Conservation (phyloP, 2,888 invertebrate genomes). For the Scaptomyza reducta region DNA sequence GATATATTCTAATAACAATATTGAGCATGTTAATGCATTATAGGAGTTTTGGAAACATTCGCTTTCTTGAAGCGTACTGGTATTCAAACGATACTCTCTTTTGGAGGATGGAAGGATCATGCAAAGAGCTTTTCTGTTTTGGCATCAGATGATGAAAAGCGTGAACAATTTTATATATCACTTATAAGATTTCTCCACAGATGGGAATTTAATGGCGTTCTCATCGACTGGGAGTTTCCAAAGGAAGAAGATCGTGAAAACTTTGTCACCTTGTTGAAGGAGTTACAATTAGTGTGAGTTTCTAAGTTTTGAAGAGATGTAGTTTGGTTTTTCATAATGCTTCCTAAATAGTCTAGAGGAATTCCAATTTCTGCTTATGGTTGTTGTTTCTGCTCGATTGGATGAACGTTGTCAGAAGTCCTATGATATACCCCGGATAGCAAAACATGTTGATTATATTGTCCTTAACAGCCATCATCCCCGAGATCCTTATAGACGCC, state of each 20-base stretch:
- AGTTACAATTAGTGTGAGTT: conserved; percentile 46
- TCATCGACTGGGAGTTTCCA: conserved; percentile 97
- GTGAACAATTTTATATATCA: conserved; percentile 89
- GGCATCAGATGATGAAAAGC: conserved; percentile 88
- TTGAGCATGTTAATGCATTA: not conserved
- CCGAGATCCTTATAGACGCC: conserved; percentile 10
- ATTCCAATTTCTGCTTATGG: conserved; percentile 87
- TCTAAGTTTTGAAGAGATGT: accelerated
- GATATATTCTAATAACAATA: too few species aligned
- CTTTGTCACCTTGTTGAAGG: conserved; percentile 85
- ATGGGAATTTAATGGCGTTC: conserved; percentile 93
- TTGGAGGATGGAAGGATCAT: conserved; percentile 97
- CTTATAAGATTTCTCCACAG: conserved; percentile 90
- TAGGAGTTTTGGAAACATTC: not conserved
- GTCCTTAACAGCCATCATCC: conserved; percentile 62
- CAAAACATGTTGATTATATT: conserved; percentile 55
- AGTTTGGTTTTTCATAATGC: not conserved
- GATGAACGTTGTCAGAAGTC: conserved; percentile 18
- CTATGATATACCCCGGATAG: conserved; percentile 64
- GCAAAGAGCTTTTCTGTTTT: conserved; percentile 92
- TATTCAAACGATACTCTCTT: conserved; percentile 87
- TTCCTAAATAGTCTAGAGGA: conserved; percentile 40
- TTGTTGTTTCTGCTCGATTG: conserved; percentile 84
- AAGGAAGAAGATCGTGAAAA: conserved; percentile 83
- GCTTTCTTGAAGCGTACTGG: not conserved